These are phyloP conservation scores for Chironomus tentans DNA, from an alignment of 2,888 invertebrate genomes.

Conservation along the genomic window DNA sequence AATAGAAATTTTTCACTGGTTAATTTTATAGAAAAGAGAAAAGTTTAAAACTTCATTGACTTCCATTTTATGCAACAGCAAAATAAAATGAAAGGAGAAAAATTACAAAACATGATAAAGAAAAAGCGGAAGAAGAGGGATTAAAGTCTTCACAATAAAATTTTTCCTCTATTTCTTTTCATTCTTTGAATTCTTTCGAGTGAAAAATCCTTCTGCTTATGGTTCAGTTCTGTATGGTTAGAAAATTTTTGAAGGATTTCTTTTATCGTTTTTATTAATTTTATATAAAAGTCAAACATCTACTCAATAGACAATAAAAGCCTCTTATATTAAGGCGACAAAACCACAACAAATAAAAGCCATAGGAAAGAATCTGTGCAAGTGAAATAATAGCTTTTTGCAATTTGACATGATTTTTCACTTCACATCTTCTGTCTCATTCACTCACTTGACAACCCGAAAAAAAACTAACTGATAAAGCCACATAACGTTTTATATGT, in stretches of 20 bases:
- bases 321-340: too few relatives aligned
- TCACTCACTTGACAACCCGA: neutral
- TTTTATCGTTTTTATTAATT: neutral
- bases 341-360: neutral
- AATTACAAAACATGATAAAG: neutral
- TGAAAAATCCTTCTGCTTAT: neutral
- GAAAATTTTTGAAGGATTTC: neutral
- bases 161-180: neutral
- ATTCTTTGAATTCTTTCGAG: neutral
- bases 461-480: neutral
- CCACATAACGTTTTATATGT: neutral
- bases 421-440: neutral
- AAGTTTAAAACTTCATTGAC: neutral
- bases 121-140: neutral
- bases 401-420: constrained; percentile 1
- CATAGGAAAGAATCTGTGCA: neutral
- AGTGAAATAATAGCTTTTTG: neutral
- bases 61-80: neutral
- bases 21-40: neutral
- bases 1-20: neutral
- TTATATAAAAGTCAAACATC: neutral
- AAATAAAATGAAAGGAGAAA: neutral
- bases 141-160: neutral
- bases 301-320: too few relatives aligned
- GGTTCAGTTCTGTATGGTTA: neutral